Percentiles rank a stretch among this genome's conserved stretches.
phyloP scores from a whole-genome alignment of 2,113 vertebrate genomes.

The Neogale vison region DNA sequence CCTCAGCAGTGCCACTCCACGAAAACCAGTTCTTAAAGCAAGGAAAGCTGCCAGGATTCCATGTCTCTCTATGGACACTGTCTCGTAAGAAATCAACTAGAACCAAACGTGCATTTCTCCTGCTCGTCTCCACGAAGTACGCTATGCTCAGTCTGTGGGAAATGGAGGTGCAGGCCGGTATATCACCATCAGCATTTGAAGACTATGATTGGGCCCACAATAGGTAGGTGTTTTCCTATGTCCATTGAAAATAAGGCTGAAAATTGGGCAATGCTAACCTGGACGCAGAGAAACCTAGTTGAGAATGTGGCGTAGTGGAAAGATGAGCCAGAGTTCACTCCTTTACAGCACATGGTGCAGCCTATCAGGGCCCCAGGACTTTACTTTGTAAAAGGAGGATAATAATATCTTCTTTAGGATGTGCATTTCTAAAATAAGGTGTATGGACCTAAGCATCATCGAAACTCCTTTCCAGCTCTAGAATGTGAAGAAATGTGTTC shows the following conservation, averaged over 20 bases:
- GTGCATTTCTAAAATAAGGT: background rate
- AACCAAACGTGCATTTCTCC: background rate
- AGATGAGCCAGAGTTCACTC: background rate
- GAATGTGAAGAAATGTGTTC: background rate
- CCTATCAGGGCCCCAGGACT: background rate
- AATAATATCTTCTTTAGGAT: background rate
- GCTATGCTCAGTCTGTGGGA: background rate
- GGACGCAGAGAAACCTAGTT: background rate
- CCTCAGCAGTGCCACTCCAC: background rate
- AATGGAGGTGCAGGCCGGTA: background rate
- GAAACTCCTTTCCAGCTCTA: background rate
- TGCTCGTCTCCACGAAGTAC: background rate
- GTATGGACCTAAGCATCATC: background rate
- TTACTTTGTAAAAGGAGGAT: background rate
- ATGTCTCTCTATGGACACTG: fast-evolving
- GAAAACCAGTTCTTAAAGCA: background rate
- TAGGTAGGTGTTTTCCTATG: background rate
- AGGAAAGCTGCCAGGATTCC: background rate
- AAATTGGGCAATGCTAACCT: background rate
- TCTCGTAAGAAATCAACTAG: background rate
- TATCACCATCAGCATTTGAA: background rate
- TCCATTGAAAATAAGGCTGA: background rate
- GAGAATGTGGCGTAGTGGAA: background rate
- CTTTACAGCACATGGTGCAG: background rate
- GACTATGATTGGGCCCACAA: background rate